Evolutionary conservation across 2,113 vertebrate genomes (phyloP).

Genomic region (Melozone crissalis): DNA sequence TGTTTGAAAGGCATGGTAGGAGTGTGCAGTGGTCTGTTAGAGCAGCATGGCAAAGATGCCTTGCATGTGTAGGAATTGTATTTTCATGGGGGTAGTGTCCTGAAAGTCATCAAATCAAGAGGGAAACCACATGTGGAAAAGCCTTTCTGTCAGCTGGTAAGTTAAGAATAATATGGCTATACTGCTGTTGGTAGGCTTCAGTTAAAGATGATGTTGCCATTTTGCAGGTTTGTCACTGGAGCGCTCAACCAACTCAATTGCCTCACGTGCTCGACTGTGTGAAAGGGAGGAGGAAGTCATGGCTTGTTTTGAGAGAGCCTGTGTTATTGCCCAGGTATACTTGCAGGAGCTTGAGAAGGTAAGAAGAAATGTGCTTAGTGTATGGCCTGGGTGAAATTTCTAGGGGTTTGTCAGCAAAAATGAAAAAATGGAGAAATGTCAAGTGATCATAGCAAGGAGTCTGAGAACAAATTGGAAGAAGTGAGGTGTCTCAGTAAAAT

Average conservation of each 20-base stretch:
- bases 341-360: slow-evolving; percentile 97
- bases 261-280: slow-evolving; percentile 86
- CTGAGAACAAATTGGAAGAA: neutral
- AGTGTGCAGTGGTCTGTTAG: neutral
- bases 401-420: neutral
- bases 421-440: neutral
- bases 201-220: slow-evolving; percentile 6
- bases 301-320: slow-evolving; percentile 89
- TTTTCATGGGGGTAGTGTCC: neutral
- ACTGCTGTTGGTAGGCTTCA: neutral
- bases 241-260: slow-evolving; percentile 84
- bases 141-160: neutral
- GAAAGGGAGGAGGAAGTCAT: slow-evolving; percentile 92
- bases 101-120: neutral
- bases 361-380: neutral
- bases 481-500: neutral
- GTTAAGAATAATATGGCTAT: neutral
- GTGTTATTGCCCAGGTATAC: slow-evolving; percentile 86
- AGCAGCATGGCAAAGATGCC: slow-evolving; percentile 6
- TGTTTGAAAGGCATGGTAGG: neutral
- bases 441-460: neutral
- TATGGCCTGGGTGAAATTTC: neutral
- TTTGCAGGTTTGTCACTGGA: slow-evolving; percentile 91
- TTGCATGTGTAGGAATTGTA: neutral
- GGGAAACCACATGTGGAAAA: neutral